phyloP scores from a whole-genome alignment of 2,888 invertebrate genomes.

The Diarsia brunnea region DNA sequence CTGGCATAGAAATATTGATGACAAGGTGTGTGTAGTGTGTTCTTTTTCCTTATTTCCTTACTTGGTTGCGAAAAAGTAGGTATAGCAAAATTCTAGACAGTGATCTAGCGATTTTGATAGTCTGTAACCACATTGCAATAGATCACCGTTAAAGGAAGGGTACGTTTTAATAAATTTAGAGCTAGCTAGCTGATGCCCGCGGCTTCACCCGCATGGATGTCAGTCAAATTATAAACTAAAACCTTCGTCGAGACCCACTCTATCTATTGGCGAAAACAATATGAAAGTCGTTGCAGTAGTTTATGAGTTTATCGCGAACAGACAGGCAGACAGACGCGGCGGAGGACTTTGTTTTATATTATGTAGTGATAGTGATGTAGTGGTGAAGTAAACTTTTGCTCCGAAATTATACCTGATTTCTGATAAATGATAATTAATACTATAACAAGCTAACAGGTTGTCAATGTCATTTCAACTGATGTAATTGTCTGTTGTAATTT shows the following conservation, averaged over 20 bases:
- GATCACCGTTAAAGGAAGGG: background rate
- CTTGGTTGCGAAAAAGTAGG: background rate
- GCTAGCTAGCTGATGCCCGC: too few species aligned
- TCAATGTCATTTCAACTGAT: background rate
- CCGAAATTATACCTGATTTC: background rate
- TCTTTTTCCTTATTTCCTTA: background rate
- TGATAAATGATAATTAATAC: background rate
- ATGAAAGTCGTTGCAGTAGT: too few species aligned
- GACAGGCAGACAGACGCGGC: too few species aligned
- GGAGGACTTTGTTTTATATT: too few species aligned
- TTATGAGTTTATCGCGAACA: too few species aligned
- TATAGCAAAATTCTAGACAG: background rate
- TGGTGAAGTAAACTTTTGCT: background rate
- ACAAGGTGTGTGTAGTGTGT: background rate
- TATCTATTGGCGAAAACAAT: too few species aligned
- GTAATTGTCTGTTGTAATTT: background rate
- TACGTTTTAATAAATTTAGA: too few species aligned
- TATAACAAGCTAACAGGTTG: background rate
- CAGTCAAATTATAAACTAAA: too few species aligned
- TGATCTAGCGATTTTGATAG: background rate
- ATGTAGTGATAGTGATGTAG: too few species aligned
- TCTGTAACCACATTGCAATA: background rate
- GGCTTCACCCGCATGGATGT: too few species aligned
- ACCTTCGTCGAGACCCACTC: too few species aligned
- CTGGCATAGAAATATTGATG: conserved; percentile 50